Percentiles rank a stretch among this genome's conserved stretches.
Conservation (phyloP, 2,797 vertebrate species). For the Setipinna tenuifilis region DNA sequence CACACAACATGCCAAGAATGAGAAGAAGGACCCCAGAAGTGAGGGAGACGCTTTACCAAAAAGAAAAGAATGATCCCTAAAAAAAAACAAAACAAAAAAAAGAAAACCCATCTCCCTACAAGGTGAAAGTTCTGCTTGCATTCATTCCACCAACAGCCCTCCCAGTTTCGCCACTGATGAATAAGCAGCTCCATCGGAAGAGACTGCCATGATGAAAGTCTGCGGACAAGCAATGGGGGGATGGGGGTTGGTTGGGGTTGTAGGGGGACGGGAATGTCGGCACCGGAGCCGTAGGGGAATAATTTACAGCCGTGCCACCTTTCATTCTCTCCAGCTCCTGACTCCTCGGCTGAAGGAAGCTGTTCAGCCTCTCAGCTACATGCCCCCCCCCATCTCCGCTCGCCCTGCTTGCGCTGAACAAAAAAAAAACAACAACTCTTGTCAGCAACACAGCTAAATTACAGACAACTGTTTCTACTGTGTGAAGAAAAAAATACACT, state of each 20-base stretch:
- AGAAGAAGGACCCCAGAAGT: constrained; percentile 3
- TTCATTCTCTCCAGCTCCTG: constrained; percentile 61
- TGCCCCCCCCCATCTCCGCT: neutral
- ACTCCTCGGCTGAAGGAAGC: constrained; percentile 62
- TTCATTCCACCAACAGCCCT: constrained; percentile 40
- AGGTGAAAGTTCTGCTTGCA: neutral
- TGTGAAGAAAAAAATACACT: neutral
- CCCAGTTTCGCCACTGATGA: constrained; percentile 54
- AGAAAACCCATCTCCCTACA: constrained; percentile 11
- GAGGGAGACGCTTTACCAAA: constrained; percentile 49
- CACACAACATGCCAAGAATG: neutral
- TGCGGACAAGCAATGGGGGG: constrained; percentile 26
- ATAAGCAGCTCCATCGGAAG: constrained; percentile 66
- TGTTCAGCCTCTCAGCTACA: constrained; percentile 52
- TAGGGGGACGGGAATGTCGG: constrained; percentile 42
- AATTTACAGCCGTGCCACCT: constrained; percentile 73
- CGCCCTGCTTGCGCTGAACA: neutral
- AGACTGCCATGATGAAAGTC: constrained; percentile 62
- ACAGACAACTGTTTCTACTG: neutral
- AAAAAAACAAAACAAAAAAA: neutral
- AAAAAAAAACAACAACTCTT: neutral
- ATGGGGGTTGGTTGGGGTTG: no score
- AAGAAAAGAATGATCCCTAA: constrained; percentile 53
- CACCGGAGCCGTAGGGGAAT: constrained; percentile 66
- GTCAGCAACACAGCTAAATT: constrained; percentile 14